Percentiles rank a stretch among this genome's conserved stretches.
These are phyloP conservation scores for Girardia tigrina DNA, from an alignment of 2,888 invertebrate species.

Conservation along the genomic window DNA sequence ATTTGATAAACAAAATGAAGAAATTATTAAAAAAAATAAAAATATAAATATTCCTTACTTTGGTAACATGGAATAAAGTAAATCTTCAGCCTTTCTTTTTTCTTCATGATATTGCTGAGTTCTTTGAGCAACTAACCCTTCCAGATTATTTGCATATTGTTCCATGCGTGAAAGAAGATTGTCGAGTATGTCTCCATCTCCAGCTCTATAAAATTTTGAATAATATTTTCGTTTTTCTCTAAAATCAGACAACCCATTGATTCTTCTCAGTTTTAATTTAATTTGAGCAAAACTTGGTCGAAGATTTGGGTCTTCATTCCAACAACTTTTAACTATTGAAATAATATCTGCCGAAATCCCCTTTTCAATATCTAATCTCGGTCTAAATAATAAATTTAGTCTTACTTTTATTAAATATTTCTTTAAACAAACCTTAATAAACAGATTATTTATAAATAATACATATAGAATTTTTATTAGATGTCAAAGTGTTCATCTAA, in stretches of 20 bases:
- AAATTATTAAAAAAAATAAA: too few relatives aligned
- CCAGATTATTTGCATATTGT: slow-evolving; percentile 94
- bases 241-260: slow-evolving; percentile 56
- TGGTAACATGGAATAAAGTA: slow-evolving; percentile 85
- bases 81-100: slow-evolving; percentile 88
- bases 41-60: too few relatives aligned
- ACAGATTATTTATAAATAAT: too few relatives aligned
- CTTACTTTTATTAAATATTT: too few relatives aligned
- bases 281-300: slow-evolving; percentile 78
- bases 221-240: background rate
- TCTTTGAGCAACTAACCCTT: slow-evolving; percentile 80
- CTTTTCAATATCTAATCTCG: slow-evolving; percentile 34
- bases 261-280: slow-evolving; percentile 71
- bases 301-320: slow-evolving; percentile 79
- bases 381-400: slow-evolving; percentile 26
- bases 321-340: slow-evolving; percentile 56
- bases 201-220: slow-evolving; percentile 58
- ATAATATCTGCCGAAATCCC: slow-evolving; percentile 36
- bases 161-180: slow-evolving; percentile 89
- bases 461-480: too few relatives aligned
- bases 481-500: too few relatives aligned
- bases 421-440: too few relatives aligned
- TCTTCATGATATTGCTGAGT: slow-evolving; percentile 93
- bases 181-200: slow-evolving; percentile 76
- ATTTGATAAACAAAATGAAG: too few relatives aligned